Evolutionary conservation across 2,113 vertebrate species (phyloP).

Genomic region (Natator depressus): DNA sequence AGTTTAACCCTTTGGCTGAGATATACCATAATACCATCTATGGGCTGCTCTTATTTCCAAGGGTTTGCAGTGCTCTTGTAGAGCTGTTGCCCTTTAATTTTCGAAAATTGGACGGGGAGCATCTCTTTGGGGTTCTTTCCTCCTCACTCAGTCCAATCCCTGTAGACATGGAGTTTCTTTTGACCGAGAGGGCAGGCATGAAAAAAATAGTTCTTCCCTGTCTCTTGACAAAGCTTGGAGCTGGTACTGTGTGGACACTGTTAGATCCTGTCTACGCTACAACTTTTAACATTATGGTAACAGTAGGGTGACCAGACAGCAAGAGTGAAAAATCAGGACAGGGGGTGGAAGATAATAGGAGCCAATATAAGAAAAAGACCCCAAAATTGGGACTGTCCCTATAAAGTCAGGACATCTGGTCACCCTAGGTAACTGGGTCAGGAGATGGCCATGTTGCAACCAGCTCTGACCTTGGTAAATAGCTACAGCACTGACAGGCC

Average conservation of each 20-base stretch:
- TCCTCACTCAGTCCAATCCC: not conserved
- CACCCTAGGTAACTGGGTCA: not conserved
- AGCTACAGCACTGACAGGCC: not conserved
- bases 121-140: not conserved
- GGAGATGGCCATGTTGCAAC: not conserved
- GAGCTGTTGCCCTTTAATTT: not conserved
- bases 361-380: too few relatives aligned
- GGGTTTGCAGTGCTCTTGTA: accelerated
- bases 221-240: not conserved
- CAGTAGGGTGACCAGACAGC: not conserved
- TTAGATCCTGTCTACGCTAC: not conserved
- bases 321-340: too few relatives aligned
- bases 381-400: too few relatives aligned
- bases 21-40: not conserved
- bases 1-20: not conserved
- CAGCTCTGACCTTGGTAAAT: not conserved
- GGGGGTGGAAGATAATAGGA: too few relatives aligned
- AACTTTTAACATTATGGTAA: not conserved
- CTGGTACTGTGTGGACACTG: not conserved
- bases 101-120: not conserved
- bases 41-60: not conserved
- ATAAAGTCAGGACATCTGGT: too few relatives aligned
- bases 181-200: accelerated
- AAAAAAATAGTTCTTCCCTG: not conserved
- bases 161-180: not conserved